Percentiles rank a stretch among this genome's conserved stretches.
These are phyloP conservation scores for Vulpes lagopus DNA, from an alignment of 2,113 vertebrate species.

Conservation along the genomic window DNA sequence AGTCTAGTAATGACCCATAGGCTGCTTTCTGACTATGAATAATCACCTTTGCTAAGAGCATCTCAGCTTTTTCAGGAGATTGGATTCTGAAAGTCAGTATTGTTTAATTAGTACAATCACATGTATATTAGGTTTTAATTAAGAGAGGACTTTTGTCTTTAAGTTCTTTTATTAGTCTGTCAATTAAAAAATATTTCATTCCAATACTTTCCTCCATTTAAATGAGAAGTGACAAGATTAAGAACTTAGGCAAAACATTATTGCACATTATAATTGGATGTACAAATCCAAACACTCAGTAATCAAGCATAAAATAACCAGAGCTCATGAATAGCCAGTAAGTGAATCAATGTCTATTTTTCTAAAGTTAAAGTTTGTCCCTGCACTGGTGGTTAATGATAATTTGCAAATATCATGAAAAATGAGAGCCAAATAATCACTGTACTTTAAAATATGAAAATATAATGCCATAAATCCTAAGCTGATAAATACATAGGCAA, in stretches of 20 bases:
- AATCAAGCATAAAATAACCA: not conserved
- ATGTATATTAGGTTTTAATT: not conserved
- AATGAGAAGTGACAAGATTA: slow-evolving; percentile 24
- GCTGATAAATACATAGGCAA: not conserved
- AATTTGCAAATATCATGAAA: slow-evolving; percentile 50
- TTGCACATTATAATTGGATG: not conserved
- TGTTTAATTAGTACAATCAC: slow-evolving; percentile 6
- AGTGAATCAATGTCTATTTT: not conserved
- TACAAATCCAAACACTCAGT: not conserved
- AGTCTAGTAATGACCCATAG: not conserved
- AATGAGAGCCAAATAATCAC: not conserved
- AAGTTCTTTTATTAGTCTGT: not conserved
- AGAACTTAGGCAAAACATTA: not conserved
- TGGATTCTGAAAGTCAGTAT: slow-evolving; percentile 30
- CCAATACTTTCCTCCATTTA: not conserved
- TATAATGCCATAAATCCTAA: slow-evolving; percentile 13
- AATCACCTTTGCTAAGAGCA: not conserved
- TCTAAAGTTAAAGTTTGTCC: slow-evolving; percentile 1
- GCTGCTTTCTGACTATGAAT: not conserved
- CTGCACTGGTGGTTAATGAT: not conserved
- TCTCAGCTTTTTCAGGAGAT: slow-evolving; percentile 13
- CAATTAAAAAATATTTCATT: not conserved
- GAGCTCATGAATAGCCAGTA: not conserved
- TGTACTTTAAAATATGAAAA: slow-evolving; percentile 26
- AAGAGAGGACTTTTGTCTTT: not conserved